Percentiles rank a stretch among this genome's conserved stretches.
Evolutionary conservation across 2,113 vertebrate species (phyloP).

Genomic region (Cyphomyrus plagiostoma): DNA sequence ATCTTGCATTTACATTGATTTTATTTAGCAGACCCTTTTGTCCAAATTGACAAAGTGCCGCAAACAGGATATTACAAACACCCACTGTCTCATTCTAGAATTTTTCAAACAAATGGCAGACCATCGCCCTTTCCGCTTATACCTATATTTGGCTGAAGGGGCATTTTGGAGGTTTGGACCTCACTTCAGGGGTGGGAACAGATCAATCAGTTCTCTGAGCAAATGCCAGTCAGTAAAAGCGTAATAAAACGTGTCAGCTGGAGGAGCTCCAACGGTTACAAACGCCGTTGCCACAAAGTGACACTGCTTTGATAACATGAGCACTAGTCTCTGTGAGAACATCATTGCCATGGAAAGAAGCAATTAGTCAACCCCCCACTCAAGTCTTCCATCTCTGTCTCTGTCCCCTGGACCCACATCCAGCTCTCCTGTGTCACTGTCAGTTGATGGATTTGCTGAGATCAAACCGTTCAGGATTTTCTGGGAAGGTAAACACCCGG

Average conservation of each 20-base stretch:
- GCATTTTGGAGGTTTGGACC: background rate
- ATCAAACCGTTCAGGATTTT: background rate
- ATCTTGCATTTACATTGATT: background rate
- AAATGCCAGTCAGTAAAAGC: background rate
- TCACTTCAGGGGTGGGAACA: background rate
- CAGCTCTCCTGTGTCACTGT: background rate
- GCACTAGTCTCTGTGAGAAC: conserved; percentile 61
- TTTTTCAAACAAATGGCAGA: background rate
- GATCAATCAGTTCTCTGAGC: background rate
- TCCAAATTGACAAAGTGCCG: background rate
- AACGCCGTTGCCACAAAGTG: background rate
- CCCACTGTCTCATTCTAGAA: background rate
- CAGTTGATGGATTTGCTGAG: background rate
- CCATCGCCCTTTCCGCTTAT: background rate
- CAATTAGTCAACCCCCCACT: conserved; percentile 48
- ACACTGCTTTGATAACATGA: conserved; percentile 58
- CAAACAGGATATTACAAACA: background rate
- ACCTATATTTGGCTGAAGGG: background rate
- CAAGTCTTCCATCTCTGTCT: background rate
- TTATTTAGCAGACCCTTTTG: background rate
- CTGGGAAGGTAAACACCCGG: background rate
- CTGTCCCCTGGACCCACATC: background rate
- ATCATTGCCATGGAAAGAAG: conserved; percentile 64
- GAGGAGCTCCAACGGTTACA: background rate
- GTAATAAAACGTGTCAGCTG: background rate